Conservation (phyloP, 1,140 invertebrate genomes). For the Lanistes nyassanus region DNA sequence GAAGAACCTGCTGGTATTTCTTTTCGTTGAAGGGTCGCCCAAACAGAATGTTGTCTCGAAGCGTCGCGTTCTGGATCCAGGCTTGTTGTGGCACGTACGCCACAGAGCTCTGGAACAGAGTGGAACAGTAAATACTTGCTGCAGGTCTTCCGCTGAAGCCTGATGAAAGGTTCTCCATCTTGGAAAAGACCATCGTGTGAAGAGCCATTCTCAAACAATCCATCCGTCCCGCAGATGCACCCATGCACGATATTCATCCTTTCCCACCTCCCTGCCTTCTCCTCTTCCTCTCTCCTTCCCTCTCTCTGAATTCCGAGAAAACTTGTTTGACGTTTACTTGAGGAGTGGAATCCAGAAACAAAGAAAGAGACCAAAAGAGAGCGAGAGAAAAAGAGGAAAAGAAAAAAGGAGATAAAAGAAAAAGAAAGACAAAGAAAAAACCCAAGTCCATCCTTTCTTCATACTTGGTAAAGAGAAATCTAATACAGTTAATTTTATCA, state of each 20-base stretch:
- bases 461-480: too few relatives aligned
- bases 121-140: background rate
- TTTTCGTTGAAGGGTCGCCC: slow-evolving; percentile 68
- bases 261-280: background rate
- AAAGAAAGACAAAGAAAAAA: too few relatives aligned
- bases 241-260: background rate
- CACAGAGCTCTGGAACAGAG: slow-evolving; percentile 51
- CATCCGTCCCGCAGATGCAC: background rate
- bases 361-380: too few relatives aligned
- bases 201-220: background rate
- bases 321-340: too few relatives aligned
- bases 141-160: background rate
- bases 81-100: slow-evolving; percentile 85
- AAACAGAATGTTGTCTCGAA: slow-evolving; percentile 77
- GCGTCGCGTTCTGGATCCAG: slow-evolving; percentile 75
- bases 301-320: too few relatives aligned
- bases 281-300: background rate
- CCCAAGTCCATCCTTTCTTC: too few relatives aligned
- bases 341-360: too few relatives aligned
- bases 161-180: too few relatives aligned
- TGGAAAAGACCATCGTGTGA: background rate
- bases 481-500: too few relatives aligned
- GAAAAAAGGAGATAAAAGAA: too few relatives aligned
- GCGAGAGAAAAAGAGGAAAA: too few relatives aligned
- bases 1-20: slow-evolving; percentile 67